Evolutionary conservation across 2,113 vertebrate species (phyloP).

Genomic region (Scomber colias): DNA sequence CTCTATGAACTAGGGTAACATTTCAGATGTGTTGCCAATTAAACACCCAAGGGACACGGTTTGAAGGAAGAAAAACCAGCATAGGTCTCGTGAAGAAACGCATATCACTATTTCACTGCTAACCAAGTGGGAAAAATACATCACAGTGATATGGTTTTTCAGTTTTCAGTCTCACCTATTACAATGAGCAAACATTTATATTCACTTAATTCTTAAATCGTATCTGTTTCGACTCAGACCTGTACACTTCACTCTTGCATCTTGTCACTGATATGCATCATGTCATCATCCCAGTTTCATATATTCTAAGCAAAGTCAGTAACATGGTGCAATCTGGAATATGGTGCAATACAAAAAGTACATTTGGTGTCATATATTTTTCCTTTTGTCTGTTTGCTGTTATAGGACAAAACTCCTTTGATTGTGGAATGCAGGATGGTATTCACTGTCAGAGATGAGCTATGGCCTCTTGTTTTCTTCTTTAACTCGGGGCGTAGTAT

Average conservation of each 20-base stretch:
- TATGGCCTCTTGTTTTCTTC: conserved; percentile 44
- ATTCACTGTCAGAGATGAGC: conserved; percentile 53
- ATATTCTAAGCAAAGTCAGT: not conserved
- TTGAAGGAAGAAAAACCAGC: conserved; percentile 17
- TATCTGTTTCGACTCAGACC: not conserved
- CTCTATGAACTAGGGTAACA: conserved; percentile 60
- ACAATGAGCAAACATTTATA: not conserved
- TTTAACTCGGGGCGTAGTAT: conserved; percentile 35
- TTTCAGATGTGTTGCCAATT: conserved; percentile 63
- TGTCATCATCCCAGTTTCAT: not conserved
- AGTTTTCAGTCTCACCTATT: not conserved
- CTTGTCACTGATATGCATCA: not conserved
- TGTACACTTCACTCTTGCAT: not conserved
- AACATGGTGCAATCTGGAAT: conserved; percentile 28
- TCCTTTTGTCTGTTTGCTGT: too few species aligned
- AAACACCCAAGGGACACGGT: conserved; percentile 45
- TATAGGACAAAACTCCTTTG: conserved; percentile 21
- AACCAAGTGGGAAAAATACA: conserved; percentile 7
- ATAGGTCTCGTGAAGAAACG: conserved; percentile 25
- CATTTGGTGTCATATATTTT: too few species aligned
- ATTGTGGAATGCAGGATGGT: conserved; percentile 25
- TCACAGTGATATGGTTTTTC: not conserved
- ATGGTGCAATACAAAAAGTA: not conserved
- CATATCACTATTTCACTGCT: conserved; percentile 15
- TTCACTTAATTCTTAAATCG: not conserved